Conservation (phyloP, 2,888 invertebrate genomes). For the Yponomeuta cagnagella region DNA sequence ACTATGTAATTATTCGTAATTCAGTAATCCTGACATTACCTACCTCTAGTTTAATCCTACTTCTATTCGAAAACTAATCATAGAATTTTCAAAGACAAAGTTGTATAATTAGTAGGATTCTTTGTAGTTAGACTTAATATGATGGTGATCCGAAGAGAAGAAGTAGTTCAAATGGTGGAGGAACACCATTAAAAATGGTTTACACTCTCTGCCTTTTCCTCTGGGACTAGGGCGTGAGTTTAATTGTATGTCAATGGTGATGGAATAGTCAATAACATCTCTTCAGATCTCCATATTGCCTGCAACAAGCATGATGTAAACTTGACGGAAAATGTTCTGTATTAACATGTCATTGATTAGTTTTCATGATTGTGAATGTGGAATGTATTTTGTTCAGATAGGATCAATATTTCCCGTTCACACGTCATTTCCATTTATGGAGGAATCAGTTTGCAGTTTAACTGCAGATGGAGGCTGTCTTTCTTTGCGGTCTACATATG, state of each 20-base stretch:
- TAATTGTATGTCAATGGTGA: not conserved
- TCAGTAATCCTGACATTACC: not conserved
- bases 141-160: not conserved
- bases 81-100: not conserved
- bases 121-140: not conserved
- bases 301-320: conserved; percentile 1
- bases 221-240: not conserved
- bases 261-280: not conserved
- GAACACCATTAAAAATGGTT: not conserved
- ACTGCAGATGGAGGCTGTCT: not conserved
- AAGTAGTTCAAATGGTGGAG: not conserved
- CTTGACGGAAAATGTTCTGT: not conserved
- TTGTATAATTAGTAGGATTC: not conserved
- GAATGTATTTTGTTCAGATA: not conserved
- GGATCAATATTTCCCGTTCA: not conserved
- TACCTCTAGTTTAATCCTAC: not conserved
- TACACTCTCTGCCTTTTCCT: not conserved
- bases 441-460: not conserved
- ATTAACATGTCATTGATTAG: not conserved
- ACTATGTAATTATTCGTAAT: not conserved
- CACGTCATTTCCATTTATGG: not conserved
- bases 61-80: not conserved
- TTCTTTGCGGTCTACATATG: no score
- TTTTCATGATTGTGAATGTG: not conserved
- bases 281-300: conserved; percentile 7